These are phyloP conservation scores for Myopa testacea DNA, from an alignment of 2,888 invertebrate species.

Conservation along the genomic window DNA sequence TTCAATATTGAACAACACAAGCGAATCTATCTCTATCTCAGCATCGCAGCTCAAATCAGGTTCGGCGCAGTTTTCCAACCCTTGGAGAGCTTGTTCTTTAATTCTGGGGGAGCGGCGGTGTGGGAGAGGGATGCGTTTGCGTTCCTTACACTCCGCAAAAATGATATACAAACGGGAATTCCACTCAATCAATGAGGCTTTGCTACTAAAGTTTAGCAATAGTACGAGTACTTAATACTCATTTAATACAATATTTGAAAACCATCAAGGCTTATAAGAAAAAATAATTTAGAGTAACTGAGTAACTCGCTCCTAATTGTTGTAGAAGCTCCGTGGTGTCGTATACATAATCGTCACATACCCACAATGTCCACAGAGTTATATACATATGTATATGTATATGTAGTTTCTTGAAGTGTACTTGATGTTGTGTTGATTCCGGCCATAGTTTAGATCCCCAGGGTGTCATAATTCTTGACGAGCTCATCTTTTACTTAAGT, in stretches of 20 bases:
- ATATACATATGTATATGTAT: too few relatives aligned
- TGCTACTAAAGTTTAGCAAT: too few relatives aligned
- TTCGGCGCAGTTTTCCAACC: slow-evolving; percentile 1
- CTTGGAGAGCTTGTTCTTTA: neutral
- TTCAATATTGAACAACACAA: slow-evolving; percentile 65
- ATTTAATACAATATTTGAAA: too few relatives aligned
- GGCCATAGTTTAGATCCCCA: slow-evolving; percentile 55
- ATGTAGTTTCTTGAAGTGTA: slow-evolving; percentile 5
- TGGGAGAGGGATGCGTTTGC: neutral
- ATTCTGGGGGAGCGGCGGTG: neutral
- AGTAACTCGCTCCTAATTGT: too few relatives aligned
- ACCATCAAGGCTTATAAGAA: too few relatives aligned
- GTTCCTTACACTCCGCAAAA: neutral
- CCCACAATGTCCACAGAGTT: too few relatives aligned
- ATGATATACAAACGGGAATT: neutral
- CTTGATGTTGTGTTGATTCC: slow-evolving; percentile 8
- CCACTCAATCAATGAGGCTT: too few relatives aligned
- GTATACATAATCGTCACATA: too few relatives aligned
- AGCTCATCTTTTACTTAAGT: slow-evolving; percentile 69
- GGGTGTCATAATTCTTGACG: slow-evolving; percentile 69
- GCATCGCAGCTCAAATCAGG: slow-evolving; percentile 11
- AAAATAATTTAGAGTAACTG: too few relatives aligned
- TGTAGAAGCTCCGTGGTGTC: too few relatives aligned
- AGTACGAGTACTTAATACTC: too few relatives aligned
- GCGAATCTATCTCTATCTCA: slow-evolving; percentile 41